phyloP scores from a whole-genome alignment of 2,888 invertebrate species.

The Lithophane ornitopus region DNA sequence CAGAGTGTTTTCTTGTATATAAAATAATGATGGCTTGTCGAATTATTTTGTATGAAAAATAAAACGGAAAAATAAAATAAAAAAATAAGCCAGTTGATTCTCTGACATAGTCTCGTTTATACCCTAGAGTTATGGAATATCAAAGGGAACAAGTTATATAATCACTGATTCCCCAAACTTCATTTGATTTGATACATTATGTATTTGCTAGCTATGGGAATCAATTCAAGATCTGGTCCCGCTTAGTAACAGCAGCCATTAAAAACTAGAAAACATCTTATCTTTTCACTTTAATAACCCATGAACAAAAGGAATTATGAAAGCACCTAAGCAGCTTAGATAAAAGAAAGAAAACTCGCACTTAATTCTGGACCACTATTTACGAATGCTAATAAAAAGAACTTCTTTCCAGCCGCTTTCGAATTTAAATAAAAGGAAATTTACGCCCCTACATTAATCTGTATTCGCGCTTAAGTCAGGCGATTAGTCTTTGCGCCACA shows the following conservation, averaged over 20 bases:
- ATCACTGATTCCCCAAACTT: too few relatives aligned
- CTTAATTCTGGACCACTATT: conserved; percentile 57
- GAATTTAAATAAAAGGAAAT: conserved; percentile 67
- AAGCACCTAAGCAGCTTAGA: conserved; percentile 44
- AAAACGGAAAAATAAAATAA: too few relatives aligned
- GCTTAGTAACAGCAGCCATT: not conserved
- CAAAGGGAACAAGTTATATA: too few relatives aligned
- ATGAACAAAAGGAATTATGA: conserved; percentile 21
- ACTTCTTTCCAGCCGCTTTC: conserved; percentile 50
- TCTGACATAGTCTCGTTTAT: too few relatives aligned
- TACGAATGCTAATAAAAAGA: conserved; percentile 58
- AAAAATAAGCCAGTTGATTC: too few relatives aligned
- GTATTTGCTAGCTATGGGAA: too few relatives aligned
- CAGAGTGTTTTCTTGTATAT: too few relatives aligned
- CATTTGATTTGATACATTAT: too few relatives aligned
- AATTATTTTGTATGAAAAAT: too few relatives aligned
- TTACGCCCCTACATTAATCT: conserved; percentile 68
- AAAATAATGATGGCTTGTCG: too few relatives aligned
- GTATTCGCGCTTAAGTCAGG: conserved; percentile 67
- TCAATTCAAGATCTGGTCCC: too few relatives aligned
- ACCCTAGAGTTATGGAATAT: too few relatives aligned
- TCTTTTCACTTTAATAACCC: conserved; percentile 24
- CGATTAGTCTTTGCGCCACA: conserved; percentile 73
- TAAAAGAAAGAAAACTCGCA: conserved; percentile 22
- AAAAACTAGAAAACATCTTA: conserved; percentile 6